Conservation (phyloP, 2,797 vertebrate species). For the Tachyglossus aculeatus region DNA sequence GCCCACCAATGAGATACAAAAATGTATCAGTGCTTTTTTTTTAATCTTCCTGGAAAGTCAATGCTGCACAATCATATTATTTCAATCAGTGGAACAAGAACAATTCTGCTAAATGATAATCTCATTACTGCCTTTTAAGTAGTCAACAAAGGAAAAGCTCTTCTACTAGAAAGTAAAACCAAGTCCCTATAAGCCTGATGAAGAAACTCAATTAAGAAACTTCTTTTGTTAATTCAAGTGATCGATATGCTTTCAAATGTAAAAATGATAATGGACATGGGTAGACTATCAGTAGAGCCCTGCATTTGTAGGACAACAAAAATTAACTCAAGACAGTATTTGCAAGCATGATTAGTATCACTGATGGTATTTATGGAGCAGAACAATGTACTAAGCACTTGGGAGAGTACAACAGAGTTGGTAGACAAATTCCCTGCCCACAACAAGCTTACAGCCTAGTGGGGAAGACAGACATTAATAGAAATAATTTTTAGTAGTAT, state of each 20-base stretch:
- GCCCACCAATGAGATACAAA: slow-evolving; percentile 36
- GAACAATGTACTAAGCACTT: no score
- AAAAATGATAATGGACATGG: slow-evolving; percentile 40
- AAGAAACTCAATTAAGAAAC: slow-evolving; percentile 56
- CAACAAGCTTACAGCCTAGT: no score
- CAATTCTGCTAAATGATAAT: slow-evolving; percentile 65
- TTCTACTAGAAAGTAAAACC: slow-evolving; percentile 36
- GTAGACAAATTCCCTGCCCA: no score
- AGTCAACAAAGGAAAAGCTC: slow-evolving; percentile 55
- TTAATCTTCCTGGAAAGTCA: slow-evolving; percentile 59
- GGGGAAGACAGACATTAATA: no score
- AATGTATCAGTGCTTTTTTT: slow-evolving; percentile 48
- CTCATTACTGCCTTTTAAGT: slow-evolving; percentile 57
- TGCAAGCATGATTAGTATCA: slow-evolving; percentile 30
- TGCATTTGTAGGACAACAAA: slow-evolving; percentile 46
- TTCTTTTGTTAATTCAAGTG: slow-evolving; percentile 40
- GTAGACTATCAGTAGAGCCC: slow-evolving; percentile 30
- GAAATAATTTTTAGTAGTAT: no score
- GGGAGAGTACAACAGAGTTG: no score
- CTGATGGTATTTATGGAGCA: no score
- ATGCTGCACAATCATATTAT: slow-evolving; percentile 57
- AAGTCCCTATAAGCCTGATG: slow-evolving; percentile 42
- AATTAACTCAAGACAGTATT: slow-evolving; percentile 32
- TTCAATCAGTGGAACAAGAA: slow-evolving; percentile 57
- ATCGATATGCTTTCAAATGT: slow-evolving; percentile 62